Conservation (phyloP, 2,797 vertebrate genomes). For the Gambusia yucatana region DNA sequence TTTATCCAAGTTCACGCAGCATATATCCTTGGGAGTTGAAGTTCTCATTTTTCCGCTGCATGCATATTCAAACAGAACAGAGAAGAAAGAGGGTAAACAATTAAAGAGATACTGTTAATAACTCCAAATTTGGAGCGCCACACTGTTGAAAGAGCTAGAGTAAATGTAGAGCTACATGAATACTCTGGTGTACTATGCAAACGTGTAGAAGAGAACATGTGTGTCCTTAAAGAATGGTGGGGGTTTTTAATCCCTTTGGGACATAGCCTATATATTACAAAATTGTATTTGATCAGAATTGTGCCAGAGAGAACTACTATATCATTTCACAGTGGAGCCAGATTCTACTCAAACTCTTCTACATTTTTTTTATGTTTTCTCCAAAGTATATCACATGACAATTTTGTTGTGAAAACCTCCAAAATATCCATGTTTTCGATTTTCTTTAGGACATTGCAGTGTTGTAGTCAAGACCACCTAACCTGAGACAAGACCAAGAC, state of each 20-base stretch:
- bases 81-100: constrained; percentile 70
- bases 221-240: constrained; percentile 7
- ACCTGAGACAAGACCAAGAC: too few relatives aligned
- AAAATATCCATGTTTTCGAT: neutral
- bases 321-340: constrained; percentile 36
- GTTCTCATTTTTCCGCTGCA: constrained; percentile 69
- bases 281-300: constrained; percentile 37
- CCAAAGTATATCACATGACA: constrained; percentile 40
- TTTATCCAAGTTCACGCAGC: constrained; percentile 67
- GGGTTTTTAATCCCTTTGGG: constrained; percentile 30
- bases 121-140: constrained; percentile 53
- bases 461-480: too few relatives aligned
- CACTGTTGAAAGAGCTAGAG: constrained; percentile 37
- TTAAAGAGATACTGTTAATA: constrained; percentile 57
- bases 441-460: neutral
- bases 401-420: constrained; percentile 47
- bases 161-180: constrained; percentile 35
- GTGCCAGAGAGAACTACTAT: constrained; percentile 41
- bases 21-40: constrained; percentile 78
- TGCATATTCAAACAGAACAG: constrained; percentile 71
- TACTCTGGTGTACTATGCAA: constrained; percentile 7
- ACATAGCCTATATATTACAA: constrained; percentile 29
- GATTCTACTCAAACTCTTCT: constrained; percentile 28
- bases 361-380: constrained; percentile 35
- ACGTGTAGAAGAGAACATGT: constrained; percentile 23